phyloP scores from a whole-genome alignment of 2,113 vertebrate genomes.

The Gopherus flavomarginatus region DNA sequence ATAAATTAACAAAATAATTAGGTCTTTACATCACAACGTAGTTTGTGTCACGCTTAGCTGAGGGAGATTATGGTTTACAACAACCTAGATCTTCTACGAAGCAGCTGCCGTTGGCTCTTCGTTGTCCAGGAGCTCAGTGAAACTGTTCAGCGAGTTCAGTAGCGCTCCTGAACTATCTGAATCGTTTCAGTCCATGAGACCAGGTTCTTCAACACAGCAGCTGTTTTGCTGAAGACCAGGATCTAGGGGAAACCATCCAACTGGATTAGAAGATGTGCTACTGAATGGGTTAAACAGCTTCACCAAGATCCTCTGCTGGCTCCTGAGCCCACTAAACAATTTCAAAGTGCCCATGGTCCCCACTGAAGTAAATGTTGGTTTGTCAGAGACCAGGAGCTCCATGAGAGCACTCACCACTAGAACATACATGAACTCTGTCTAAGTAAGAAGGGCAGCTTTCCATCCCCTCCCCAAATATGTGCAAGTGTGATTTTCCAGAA shows the following conservation, averaged over 20 bases:
- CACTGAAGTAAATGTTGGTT: background rate
- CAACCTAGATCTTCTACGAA: background rate
- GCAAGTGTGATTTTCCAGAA: background rate
- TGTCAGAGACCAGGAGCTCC: background rate
- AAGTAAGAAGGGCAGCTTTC: background rate
- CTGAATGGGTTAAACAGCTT: background rate
- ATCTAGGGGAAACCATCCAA: background rate
- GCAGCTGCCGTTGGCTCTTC: background rate
- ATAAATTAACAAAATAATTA: background rate
- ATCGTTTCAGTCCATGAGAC: background rate
- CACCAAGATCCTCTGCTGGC: background rate
- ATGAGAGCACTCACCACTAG: background rate
- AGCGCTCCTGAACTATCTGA: conserved; percentile 8
- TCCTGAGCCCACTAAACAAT: background rate
- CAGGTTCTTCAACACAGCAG: background rate
- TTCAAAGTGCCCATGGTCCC: background rate
- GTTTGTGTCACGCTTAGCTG: background rate
- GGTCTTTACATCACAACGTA: background rate
- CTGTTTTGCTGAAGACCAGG: background rate
- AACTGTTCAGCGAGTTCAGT: background rate
- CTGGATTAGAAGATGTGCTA: background rate
- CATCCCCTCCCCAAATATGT: background rate
- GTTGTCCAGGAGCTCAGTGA: background rate
- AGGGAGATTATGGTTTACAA: background rate
- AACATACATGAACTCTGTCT: background rate